Conservation (phyloP, 2,888 invertebrate species). For the Ametastegia equiseti region DNA sequence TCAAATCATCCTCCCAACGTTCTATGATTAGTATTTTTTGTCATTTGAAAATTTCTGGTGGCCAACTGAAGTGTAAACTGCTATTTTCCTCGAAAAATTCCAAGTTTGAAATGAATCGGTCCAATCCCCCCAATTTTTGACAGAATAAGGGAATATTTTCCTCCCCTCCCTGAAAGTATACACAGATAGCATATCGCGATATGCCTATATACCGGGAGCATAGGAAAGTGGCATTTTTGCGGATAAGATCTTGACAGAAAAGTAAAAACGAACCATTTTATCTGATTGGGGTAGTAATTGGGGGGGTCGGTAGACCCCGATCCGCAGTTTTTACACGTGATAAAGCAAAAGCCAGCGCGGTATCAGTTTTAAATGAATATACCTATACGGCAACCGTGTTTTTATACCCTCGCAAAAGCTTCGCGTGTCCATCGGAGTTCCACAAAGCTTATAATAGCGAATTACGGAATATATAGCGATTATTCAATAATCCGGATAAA, state of each 20-base stretch:
- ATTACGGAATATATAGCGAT: background rate
- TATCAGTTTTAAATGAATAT: background rate
- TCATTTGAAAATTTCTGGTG: too few species aligned
- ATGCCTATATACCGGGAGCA: too few species aligned
- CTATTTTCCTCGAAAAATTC: too few species aligned
- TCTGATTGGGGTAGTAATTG: slow-evolving; percentile 28
- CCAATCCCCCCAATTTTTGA: background rate
- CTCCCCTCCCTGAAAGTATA: too few species aligned
- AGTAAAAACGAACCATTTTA: slow-evolving; percentile 19
- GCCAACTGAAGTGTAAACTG: too few species aligned
- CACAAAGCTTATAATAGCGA: background rate
- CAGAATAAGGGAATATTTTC: background rate
- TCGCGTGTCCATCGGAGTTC: background rate
- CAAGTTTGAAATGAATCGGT: too few species aligned
- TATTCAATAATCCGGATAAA: background rate
- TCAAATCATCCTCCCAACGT: too few species aligned
- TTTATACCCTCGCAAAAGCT: background rate
- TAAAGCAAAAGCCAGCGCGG: background rate
- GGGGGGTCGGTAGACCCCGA: background rate
- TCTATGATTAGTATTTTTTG: too few species aligned
- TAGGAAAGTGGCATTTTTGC: slow-evolving; percentile 14
- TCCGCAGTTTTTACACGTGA: background rate
- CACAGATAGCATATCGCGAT: background rate
- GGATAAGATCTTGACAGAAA: background rate
- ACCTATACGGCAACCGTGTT: background rate